phyloP scores from a whole-genome alignment of 2,797 vertebrate species.

The Sciaenops ocellatus region DNA sequence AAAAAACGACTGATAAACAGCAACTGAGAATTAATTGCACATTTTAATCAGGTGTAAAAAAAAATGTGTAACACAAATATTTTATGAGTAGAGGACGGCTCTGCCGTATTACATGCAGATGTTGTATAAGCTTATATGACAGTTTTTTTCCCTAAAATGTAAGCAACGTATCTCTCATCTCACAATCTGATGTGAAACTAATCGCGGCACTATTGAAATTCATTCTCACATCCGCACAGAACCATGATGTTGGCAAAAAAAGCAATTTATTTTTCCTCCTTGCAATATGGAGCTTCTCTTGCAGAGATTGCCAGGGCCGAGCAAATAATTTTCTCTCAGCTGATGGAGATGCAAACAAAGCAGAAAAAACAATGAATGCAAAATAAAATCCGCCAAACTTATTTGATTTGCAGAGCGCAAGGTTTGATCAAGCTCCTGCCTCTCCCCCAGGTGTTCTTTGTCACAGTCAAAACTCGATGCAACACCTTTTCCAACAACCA shows the following conservation, averaged over 20 bases:
- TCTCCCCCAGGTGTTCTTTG: slow-evolving; percentile 58
- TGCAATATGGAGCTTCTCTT: slow-evolving; percentile 63
- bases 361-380: slow-evolving; percentile 80
- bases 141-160: neutral
- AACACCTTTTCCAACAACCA: slow-evolving; percentile 58
- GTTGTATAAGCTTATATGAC: neutral
- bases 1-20: neutral
- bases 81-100: neutral
- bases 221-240: slow-evolving; percentile 60
- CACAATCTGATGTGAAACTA: slow-evolving; percentile 56
- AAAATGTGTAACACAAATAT: slow-evolving; percentile 10
- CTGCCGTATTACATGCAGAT: slow-evolving; percentile 2
- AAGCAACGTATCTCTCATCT: slow-evolving; percentile 38
- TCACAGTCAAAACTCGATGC: slow-evolving; percentile 54
- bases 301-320: slow-evolving; percentile 59
- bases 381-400: slow-evolving; percentile 76
- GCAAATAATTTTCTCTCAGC: slow-evolving; percentile 75
- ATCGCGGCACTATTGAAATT: slow-evolving; percentile 57
- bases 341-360: slow-evolving; percentile 83
- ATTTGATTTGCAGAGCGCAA: slow-evolving; percentile 72
- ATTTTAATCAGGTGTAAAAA: slow-evolving; percentile 24
- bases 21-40: slow-evolving; percentile 6
- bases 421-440: slow-evolving; percentile 70
- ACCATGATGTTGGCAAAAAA: slow-evolving; percentile 53
- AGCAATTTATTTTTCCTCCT: slow-evolving; percentile 77